These are phyloP conservation scores for Acrobasis suavella DNA, from an alignment of 2,888 invertebrate genomes.

Conservation along the genomic window DNA sequence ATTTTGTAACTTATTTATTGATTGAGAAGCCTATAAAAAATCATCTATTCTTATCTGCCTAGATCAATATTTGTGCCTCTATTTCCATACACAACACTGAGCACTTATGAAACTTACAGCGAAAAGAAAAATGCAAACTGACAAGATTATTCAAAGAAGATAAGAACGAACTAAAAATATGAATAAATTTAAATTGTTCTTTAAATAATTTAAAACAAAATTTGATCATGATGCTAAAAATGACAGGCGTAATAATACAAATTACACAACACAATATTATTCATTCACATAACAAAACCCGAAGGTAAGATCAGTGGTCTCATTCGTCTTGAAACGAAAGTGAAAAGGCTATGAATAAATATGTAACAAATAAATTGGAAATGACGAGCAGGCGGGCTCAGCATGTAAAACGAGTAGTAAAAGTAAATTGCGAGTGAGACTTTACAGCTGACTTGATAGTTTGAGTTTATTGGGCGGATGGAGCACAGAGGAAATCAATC, in stretches of 20 bases:
- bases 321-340: slow-evolving; percentile 32
- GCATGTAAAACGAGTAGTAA: slow-evolving; percentile 29
- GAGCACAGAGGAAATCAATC: neutral
- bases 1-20: too few species aligned
- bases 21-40: too few species aligned
- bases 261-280: slow-evolving; percentile 28
- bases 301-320: slow-evolving; percentile 14
- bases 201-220: neutral
- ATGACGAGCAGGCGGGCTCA: slow-evolving; percentile 26
- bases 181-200: neutral
- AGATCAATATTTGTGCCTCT: too few species aligned
- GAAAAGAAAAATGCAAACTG: neutral
- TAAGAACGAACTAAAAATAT: neutral
- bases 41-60: too few species aligned
- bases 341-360: slow-evolving; percentile 34
- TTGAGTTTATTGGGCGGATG: slow-evolving; percentile 26
- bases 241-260: slow-evolving; percentile 15
- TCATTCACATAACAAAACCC: slow-evolving; percentile 10
- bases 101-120: too few species aligned
- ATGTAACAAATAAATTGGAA: slow-evolving; percentile 34
- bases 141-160: neutral
- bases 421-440: slow-evolving; percentile 26
- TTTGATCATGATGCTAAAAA: neutral
- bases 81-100: too few species aligned
- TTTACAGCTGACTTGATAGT: slow-evolving; percentile 27